phyloP scores from a whole-genome alignment of 92 coral and sea anemone species.

The Palythoa heliodiscus region DNA sequence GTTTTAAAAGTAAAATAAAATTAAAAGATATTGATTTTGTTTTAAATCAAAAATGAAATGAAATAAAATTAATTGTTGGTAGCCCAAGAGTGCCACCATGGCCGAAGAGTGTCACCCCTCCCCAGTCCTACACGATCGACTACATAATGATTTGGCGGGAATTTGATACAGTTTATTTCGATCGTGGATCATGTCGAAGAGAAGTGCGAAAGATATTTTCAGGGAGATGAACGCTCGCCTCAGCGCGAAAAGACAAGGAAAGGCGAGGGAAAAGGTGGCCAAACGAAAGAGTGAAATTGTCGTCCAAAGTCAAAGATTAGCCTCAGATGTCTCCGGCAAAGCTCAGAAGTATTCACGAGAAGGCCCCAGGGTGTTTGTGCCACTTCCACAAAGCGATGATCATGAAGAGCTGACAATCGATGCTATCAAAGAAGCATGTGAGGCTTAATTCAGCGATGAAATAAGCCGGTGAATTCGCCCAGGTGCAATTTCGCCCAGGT shows the following conservation, averaged over 20 bases:
- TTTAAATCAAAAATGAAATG: no score
- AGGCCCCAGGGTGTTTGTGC: conserved; percentile 25
- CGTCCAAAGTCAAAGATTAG: conserved; percentile 22
- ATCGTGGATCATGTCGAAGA: conserved; percentile 24
- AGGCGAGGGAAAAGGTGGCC: conserved; percentile 10
- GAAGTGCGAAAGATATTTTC: conserved; percentile 15
- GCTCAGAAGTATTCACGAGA: conserved; percentile 14
- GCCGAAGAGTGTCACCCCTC: no score
- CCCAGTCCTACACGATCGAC: background rate
- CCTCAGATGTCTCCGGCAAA: no score
- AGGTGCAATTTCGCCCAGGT: no score
- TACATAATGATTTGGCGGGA: background rate
- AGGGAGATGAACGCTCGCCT: conserved; percentile 30
- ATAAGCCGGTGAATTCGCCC: no score
- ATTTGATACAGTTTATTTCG: background rate
- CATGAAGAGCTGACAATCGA: no score
- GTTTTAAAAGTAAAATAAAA: conserved; percentile 18
- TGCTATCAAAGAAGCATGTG: no score
- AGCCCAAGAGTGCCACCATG: no score
- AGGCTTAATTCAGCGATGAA: conserved; percentile 17
- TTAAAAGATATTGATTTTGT: no score
- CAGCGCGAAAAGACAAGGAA: conserved; percentile 18
- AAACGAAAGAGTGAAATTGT: conserved; percentile 23
- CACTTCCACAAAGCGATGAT: conserved; percentile 24
- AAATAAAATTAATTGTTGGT: no score